Base-by-base conservation (phyloP, 2,113 vertebrate species). In the Anas platyrhynchos region DNA sequence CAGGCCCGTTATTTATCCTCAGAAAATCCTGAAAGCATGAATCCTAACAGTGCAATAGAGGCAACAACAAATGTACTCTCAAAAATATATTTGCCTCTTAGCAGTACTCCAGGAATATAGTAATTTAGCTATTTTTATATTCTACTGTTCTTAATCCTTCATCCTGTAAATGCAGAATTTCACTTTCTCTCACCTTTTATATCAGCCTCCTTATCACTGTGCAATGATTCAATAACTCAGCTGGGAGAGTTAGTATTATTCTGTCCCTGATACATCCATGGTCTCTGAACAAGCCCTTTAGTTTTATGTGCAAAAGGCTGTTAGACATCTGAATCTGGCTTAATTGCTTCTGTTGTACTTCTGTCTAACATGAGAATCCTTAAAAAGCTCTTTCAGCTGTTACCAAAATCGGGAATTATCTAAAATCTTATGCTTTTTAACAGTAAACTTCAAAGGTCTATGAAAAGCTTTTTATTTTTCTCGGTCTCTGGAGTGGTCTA, bases 181-280 rank as follows among this genome's bases (percentile, higher is more conserved):
- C n/a, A 48, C 7, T 31, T 86, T 61, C 48, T 46, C 7, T 3
- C 69, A 10, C 11, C 27, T 92, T 56, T 71, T 32, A 56, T 3
- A 44, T 32, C 38, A 41, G 61, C 31, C 2, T 1, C 21, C 83
- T 21, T 23, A 52, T 50, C 11, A 23, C 11, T 63, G 66, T 88
- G 36, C 25, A 91, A 71, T 4, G 4, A 63, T 63, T 41, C 74
- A 16, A 8, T 71, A 61, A 84, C 8, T 14, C 31, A 75, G 8
- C 0, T 69, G 36, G 25, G 27, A 86, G 4, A 71, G 4, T 5
- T 44, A 41, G 4, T 26, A 31, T 23, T 34, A 11, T 11, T 55
- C 83, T 84, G 56, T 21, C 22, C 11, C 26, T 62, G 3, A 14
- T 69, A 41, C 2, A 44, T 23, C 8, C 15, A 12, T 7, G 11